phyloP scores from a whole-genome alignment of 2,888 invertebrate genomes.

The Minunthozetes semirufus region DNA sequence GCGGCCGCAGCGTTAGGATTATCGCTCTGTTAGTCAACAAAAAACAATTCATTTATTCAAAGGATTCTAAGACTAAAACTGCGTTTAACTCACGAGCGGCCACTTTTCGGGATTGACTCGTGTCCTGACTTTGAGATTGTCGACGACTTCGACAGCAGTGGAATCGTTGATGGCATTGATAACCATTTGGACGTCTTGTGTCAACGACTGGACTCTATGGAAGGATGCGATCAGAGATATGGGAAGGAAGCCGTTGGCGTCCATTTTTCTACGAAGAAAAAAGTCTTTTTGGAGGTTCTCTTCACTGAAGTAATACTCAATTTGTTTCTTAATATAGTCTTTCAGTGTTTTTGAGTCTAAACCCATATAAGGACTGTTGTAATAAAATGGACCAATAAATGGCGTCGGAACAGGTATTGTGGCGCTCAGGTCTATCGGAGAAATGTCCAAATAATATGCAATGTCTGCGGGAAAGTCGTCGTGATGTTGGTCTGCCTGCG shows the following conservation, averaged over 20 bases:
- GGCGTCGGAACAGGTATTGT: slow-evolving; percentile 39
- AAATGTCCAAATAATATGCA: slow-evolving; percentile 35
- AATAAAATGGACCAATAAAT: slow-evolving; percentile 39
- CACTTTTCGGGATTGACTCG: slow-evolving; percentile 71
- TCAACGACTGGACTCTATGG: slow-evolving; percentile 81
- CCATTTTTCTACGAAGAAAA: slow-evolving; percentile 95
- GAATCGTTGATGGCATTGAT: slow-evolving; percentile 75
- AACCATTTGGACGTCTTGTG: slow-evolving; percentile 73
- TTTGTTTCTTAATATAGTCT: slow-evolving; percentile 79
- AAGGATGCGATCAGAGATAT: slow-evolving; percentile 91
- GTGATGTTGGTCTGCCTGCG: slow-evolving; percentile 38
- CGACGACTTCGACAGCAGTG: slow-evolving; percentile 68
- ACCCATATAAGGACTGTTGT: slow-evolving; percentile 25
- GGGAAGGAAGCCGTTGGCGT: slow-evolving; percentile 82
- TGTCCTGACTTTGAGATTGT: slow-evolving; percentile 71
- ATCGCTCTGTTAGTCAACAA: slow-evolving; percentile 10
- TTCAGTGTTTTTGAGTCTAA: slow-evolving; percentile 62
- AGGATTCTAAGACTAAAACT: not conserved
- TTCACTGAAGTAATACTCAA: slow-evolving; percentile 97
- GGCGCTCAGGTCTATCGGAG: slow-evolving; percentile 32
- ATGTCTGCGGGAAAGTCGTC: slow-evolving; percentile 38
- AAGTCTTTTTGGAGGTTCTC: slow-evolving; percentile 92
- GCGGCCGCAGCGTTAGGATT: not conserved
- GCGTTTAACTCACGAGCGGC: slow-evolving; percentile 56
- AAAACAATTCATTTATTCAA: not conserved